phyloP scores from a whole-genome alignment of 2,888 invertebrate species.

The Acronicta leporina region DNA sequence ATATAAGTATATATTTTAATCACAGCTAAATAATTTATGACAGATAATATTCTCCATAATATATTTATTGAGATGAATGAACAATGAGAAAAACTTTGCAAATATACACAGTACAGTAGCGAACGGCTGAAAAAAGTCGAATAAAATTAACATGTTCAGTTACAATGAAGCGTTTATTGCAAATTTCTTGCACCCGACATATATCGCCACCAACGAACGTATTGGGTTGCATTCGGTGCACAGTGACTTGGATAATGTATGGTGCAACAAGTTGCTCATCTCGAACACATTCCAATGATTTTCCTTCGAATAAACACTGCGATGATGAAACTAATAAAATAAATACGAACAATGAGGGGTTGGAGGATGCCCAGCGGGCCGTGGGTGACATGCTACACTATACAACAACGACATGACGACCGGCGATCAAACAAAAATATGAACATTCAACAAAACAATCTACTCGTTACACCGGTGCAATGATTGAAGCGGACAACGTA shows the following conservation, averaged over 20 bases:
- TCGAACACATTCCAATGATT: slow-evolving; percentile 72
- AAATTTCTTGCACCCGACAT: slow-evolving; percentile 66
- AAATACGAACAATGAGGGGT: slow-evolving; percentile 86
- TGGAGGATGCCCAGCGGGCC: slow-evolving; percentile 90
- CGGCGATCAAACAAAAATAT: slow-evolving; percentile 79
- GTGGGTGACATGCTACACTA: slow-evolving; percentile 86
- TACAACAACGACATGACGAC: slow-evolving; percentile 74
- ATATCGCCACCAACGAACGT: slow-evolving; percentile 43
- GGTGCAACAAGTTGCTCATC: slow-evolving; percentile 74
- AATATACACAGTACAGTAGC: slow-evolving; percentile 84
- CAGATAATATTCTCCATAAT: slow-evolving; percentile 66
- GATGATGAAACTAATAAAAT: slow-evolving; percentile 81
- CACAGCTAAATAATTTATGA: slow-evolving; percentile 73
- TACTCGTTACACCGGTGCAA: slow-evolving; percentile 85
- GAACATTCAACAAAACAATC: slow-evolving; percentile 82
- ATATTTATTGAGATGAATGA: slow-evolving; percentile 70
- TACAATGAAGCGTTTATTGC: slow-evolving; percentile 72
- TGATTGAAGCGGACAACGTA: slow-evolving; percentile 82
- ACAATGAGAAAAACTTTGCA: slow-evolving; percentile 72
- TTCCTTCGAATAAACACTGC: slow-evolving; percentile 69
- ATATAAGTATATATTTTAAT: slow-evolving; percentile 47
- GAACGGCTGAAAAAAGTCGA: slow-evolving; percentile 81
- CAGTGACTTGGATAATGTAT: slow-evolving; percentile 70
- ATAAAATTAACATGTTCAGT: slow-evolving; percentile 70
- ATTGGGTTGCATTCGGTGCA: slow-evolving; percentile 61